Conservation (phyloP, 1,140 invertebrate species). For the Spodoptera litura region DNA sequence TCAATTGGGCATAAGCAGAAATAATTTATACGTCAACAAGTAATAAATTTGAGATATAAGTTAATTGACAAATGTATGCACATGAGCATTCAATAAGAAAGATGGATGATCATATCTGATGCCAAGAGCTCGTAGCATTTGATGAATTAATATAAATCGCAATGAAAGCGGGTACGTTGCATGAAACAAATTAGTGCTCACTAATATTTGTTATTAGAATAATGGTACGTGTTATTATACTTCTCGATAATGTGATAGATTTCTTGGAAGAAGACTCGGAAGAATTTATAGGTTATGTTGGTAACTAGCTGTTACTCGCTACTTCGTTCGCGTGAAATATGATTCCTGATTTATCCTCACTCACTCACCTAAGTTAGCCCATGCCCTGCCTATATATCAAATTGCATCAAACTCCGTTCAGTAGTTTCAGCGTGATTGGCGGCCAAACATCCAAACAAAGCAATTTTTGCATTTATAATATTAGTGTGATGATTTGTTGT, state of each 20-base stretch:
- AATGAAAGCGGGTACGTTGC: constrained; percentile 6
- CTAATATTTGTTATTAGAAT: constrained; percentile 15
- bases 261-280: background rate
- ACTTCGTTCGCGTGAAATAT: too few species aligned
- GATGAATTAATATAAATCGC: constrained; percentile 28
- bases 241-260: background rate
- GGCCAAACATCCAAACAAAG: too few species aligned
- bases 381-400: too few species aligned
- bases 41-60: constrained; percentile 34
- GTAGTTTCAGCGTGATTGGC: too few species aligned
- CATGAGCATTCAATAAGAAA: constrained; percentile 22
- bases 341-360: too few species aligned
- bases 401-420: too few species aligned
- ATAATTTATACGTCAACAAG: constrained; percentile 8
- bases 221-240: background rate
- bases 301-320: too few species aligned
- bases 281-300: background rate
- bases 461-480: too few species aligned
- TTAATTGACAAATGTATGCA: constrained; percentile 46
- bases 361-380: too few species aligned
- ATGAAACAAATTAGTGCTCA: constrained; percentile 16
- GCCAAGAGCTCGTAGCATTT: constrained; percentile 22
- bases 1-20: background rate
- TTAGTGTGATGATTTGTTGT: too few species aligned
- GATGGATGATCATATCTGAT: constrained; percentile 36